Base-by-base conservation (phyloP, 2,113 vertebrate genomes). In the Columbina picui region DNA sequence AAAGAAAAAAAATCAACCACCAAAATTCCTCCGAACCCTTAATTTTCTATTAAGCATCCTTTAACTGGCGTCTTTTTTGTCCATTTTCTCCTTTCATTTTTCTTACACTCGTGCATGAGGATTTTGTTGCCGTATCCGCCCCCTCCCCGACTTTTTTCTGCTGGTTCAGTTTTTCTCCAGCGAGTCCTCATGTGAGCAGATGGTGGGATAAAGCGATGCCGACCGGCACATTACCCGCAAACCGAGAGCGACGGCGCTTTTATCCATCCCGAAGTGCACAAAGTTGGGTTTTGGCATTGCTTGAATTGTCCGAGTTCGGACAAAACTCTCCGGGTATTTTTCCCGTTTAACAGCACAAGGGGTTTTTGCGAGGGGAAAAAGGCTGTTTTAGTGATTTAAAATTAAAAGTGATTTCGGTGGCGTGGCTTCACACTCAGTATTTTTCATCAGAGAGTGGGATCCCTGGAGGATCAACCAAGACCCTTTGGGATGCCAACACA, bases 151-250 rank as follows among this genome's bases (percentile, higher is more conserved):
- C 19, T 50, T 25, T 50, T 50, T 50, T 50, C 80, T 94, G 93
- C 88, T 84, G 69, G 67, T 76, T 93, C 93, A 82, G 88, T 65
- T 70, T 93, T 87, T 88, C 64, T 94, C 63, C 41, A 1, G 29
- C 55, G 86, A 12, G 9, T 89, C 61, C 89, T 90, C 10, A 77
- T 78, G 87, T 69, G 55, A 73, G 89, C 93, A 94, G 94, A 84
- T 87, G 92, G 87, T 73, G 68, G 92, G 90, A 84, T 95, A 84
- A 89, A 87, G 90, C 68, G 77, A 52, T 91, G 87, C 94, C 91
- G 95, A 91, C 77, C 90, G 41, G 81, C 87, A 89, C 73, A 94
- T 91, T 94, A 76, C 92, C 80, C 67, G 76, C 39, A 77, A 96
- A 45, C 68, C 3, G 10, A 38, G 55, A 94, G 73, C 52, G 12